Evolutionary conservation across 2,888 invertebrate genomes (phyloP), one percentile per base, ranked within the genome.

Genomic region (Drosophila pseudotakahashii): DNA sequence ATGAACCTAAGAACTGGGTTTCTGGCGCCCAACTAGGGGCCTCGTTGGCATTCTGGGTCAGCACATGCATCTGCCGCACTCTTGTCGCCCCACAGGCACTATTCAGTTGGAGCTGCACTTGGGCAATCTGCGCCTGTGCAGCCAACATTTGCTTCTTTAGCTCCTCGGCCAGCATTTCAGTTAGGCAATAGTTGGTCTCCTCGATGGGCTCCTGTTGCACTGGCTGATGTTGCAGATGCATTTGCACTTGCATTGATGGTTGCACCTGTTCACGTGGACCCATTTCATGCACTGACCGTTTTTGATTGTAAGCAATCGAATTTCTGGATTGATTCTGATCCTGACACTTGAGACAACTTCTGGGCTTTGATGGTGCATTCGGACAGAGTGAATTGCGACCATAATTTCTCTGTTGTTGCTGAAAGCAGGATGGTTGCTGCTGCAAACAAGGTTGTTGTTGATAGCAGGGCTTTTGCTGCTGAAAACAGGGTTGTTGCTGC

Each of bases 41-140:
- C 2, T 41, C 51, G n/a, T 2, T 13, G 13, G 11, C 39, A 32
- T n/a, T 19, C 11, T 50, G 19, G 2, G 39, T 7, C 0, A 32
- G n/a, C 1, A 23, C 11, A 3, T 63, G 54, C 45, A 45, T 47
- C 5, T 73, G 48, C 2, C 54, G 45, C 10, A 41, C 14, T 10
- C 52, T 42, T 5, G 42, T 23, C 7, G 58, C 10, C 1, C 36
- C 53, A 41, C 75, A 83, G 10, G 58, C 72, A 6, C 37, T 59
- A 7, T 69, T 42, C 9, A 81, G 37, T 30, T 81, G 82, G 19
- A 64, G 45, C 26, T 81, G 81, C 14, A 85, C 53, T 11, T 85
- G 70, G 0, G 77, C 64, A 10, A 88, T 86, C 57, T 88, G 77
- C 7, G 52, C 60, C 50, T 79, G 87, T 1, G 84, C 81, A 48